phyloP scores from a whole-genome alignment of 2,888 invertebrate species.

The Flexamia atlantica region DNA sequence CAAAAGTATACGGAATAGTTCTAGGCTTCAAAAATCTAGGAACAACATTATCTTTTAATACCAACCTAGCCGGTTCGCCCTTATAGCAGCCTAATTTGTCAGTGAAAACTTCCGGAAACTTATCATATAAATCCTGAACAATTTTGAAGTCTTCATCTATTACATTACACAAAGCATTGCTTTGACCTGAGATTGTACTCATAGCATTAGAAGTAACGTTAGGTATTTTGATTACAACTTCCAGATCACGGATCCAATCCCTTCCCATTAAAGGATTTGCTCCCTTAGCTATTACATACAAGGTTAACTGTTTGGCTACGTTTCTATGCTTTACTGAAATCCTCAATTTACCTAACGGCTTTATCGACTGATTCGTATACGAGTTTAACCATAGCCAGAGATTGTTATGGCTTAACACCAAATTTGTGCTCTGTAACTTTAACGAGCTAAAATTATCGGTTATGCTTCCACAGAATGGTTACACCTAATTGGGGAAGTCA shows the following conservation, averaged over 20 bases:
- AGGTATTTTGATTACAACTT: conserved; percentile 36
- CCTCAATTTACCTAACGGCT: conserved; percentile 15
- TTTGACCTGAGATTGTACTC: background rate
- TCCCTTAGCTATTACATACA: conserved; percentile 58
- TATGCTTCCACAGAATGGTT: too few species aligned
- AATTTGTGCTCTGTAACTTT: background rate
- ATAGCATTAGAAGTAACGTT: background rate
- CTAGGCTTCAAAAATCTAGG: conserved; percentile 69
- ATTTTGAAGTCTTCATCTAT: background rate
- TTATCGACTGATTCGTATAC: conserved; percentile 51
- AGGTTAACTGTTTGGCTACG: conserved; percentile 20
- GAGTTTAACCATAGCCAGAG: too few species aligned
- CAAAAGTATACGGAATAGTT: conserved; percentile 69
- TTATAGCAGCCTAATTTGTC: conserved; percentile 63
- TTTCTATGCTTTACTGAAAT: conserved; percentile 44
- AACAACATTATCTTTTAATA: conserved; percentile 65
- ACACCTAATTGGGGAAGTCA: too few species aligned
- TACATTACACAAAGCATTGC: background rate
- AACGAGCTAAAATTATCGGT: conserved; percentile 30
- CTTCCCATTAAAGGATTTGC: conserved; percentile 49
- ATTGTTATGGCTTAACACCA: too few species aligned
- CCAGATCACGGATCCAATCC: conserved; percentile 47
- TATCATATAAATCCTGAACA: conserved; percentile 38
- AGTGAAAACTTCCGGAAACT: conserved; percentile 64
- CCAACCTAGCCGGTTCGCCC: conserved; percentile 52